Evolutionary conservation across 2,797 vertebrate genomes (phyloP).

Genomic region (Brachyrhaphis roseni): DNA sequence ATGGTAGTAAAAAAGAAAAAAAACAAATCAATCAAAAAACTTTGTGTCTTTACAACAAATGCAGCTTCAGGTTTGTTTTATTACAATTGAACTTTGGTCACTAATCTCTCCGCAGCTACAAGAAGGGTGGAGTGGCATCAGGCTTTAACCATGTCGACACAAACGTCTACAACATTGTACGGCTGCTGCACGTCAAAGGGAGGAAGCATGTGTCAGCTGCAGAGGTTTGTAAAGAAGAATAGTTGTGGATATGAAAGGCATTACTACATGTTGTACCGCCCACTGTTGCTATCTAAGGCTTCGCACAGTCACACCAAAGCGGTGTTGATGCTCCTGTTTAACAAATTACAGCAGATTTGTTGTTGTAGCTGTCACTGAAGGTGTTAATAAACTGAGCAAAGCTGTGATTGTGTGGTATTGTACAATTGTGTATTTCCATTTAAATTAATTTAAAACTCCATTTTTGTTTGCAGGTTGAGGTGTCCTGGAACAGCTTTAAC

Average conservation of each 20-base stretch:
- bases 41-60: neutral
- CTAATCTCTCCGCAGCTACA: slow-evolving; percentile 82
- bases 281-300: slow-evolving; percentile 31
- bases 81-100: slow-evolving; percentile 63
- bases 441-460: neutral
- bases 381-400: slow-evolving; percentile 27
- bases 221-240: slow-evolving; percentile 79
- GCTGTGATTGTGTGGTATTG: slow-evolving; percentile 10
- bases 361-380: slow-evolving; percentile 31
- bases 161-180: slow-evolving; percentile 88
- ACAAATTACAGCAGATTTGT: slow-evolving; percentile 41
- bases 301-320: slow-evolving; percentile 23
- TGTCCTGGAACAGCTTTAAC: slow-evolving; percentile 92
- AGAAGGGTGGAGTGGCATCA: slow-evolving; percentile 90
- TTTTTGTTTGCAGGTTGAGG: slow-evolving; percentile 77
- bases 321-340: slow-evolving; percentile 31
- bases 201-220: slow-evolving; percentile 86
- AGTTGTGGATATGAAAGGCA: slow-evolving; percentile 5
- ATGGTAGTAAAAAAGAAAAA: neutral
- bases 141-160: slow-evolving; percentile 90
- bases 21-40: neutral
- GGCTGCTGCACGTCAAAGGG: slow-evolving; percentile 90
- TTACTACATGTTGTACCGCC: slow-evolving; percentile 30
- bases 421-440: slow-evolving; percentile 1
- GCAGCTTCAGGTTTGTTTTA: slow-evolving; percentile 33